Percentiles rank a stretch among this genome's conserved stretches.
phyloP scores from a whole-genome alignment of 2,797 vertebrate genomes.

The Sebastes steindachneri region DNA sequence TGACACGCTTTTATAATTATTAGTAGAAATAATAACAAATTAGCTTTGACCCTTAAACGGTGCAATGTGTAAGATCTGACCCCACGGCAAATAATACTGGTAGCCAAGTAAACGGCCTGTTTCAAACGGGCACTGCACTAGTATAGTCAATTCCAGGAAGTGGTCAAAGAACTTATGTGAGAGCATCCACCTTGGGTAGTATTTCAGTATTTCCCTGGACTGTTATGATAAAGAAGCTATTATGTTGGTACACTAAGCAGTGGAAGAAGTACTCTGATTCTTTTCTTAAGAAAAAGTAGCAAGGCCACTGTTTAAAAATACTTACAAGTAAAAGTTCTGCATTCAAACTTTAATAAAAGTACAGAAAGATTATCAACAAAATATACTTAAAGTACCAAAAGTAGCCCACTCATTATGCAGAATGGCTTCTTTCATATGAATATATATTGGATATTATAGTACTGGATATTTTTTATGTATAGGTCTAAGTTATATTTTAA shows the following conservation, averaged over 20 bases:
- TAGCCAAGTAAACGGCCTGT: not conserved
- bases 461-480: not conserved
- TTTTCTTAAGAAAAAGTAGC: no score
- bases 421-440: not conserved
- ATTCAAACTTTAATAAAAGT: not conserved
- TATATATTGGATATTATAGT: not conserved
- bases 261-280: not conserved
- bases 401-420: not conserved
- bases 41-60: not conserved
- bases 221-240: not conserved
- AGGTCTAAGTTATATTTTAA: not conserved
- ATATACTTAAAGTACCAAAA: not conserved
- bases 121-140: not conserved
- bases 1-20: not conserved
- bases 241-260: not conserved
- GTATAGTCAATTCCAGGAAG: not conserved
- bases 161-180: not conserved
- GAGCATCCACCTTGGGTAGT: not conserved
- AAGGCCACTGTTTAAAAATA: not conserved
- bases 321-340: not conserved
- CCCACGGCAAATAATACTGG: not conserved
- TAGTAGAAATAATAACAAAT: not conserved
- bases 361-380: not conserved
- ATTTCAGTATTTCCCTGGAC: not conserved
- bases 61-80: not conserved